phyloP scores from a whole-genome alignment of 2,888 invertebrate species.

The Diploptera punctata region DNA sequence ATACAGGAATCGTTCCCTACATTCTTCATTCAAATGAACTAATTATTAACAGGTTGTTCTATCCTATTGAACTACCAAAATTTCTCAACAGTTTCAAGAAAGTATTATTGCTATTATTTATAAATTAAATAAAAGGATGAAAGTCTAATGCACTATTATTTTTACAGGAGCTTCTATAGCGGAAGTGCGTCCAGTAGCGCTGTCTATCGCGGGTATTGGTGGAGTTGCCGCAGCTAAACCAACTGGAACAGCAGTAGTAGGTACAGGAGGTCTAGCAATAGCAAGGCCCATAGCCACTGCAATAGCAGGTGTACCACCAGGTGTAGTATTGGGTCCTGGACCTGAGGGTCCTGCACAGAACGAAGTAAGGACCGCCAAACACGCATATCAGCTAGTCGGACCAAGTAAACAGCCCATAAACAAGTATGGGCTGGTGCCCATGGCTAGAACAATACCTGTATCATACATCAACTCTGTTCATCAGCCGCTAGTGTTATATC shows the following conservation, averaged over 20 bases:
- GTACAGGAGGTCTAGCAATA: conserved; percentile 71
- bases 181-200: conserved; percentile 77
- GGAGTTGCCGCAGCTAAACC: conserved; percentile 78
- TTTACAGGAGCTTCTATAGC: conserved; percentile 68
- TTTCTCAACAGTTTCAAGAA: too few relatives aligned
- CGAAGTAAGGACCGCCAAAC: neutral
- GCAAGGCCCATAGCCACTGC: conserved; percentile 76
- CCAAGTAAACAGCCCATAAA: neutral
- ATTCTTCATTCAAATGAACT: too few relatives aligned
- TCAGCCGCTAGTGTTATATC: neutral
- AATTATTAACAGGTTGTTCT: too few relatives aligned
- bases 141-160: too few relatives aligned
- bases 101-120: too few relatives aligned
- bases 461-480: neutral
- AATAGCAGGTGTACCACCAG: conserved; percentile 72
- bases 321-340: conserved; percentile 50
- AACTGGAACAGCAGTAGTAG: conserved; percentile 72
- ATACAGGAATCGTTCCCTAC: too few relatives aligned
- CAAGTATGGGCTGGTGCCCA: conserved; percentile 33
- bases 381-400: conserved; percentile 21
- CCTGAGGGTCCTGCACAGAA: conserved; percentile 46
- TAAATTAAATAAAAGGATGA: too few relatives aligned
- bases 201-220: conserved; percentile 67
- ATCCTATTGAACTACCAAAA: too few relatives aligned
- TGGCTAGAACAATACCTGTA: neutral